phyloP scores from a whole-genome alignment of 2,113 vertebrate genomes.

The Pygoscelis adeliae region DNA sequence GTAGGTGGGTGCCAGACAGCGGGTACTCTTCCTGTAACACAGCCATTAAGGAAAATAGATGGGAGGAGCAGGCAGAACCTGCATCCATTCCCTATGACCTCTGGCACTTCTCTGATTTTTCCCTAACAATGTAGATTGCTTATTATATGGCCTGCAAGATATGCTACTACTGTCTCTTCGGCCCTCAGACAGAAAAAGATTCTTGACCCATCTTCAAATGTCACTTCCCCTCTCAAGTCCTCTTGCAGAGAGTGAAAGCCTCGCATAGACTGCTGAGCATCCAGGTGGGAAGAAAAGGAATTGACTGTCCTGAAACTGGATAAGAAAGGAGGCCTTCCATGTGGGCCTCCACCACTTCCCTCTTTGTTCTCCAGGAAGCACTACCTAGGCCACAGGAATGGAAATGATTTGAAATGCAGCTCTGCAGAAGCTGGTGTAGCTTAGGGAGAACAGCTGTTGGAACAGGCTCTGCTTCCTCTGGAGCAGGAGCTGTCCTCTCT shows the following conservation, averaged over 20 bases:
- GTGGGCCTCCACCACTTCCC: not conserved
- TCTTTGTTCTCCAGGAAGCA: not conserved
- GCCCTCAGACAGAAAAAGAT: not conserved
- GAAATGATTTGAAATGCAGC: not conserved
- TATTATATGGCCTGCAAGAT: not conserved
- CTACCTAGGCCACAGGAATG: not conserved
- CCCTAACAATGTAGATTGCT: not conserved
- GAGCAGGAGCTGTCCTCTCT: not conserved
- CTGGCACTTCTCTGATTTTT: too few relatives aligned
- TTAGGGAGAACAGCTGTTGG: not conserved
- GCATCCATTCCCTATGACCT: too few relatives aligned
- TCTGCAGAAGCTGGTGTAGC: not conserved
- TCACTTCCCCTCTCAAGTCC: not conserved
- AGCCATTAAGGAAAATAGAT: not conserved
- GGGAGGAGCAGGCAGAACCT: too few relatives aligned
- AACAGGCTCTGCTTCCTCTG: not conserved
- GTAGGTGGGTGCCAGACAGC: slow-evolving; percentile 31
- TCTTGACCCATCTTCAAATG: not conserved
- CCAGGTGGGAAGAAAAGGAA: not conserved
- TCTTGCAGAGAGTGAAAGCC: not conserved
- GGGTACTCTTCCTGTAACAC: not conserved
- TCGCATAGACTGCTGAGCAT: not conserved
- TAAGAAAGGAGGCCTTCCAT: not conserved
- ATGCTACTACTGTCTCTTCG: not conserved
- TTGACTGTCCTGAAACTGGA: not conserved